phyloP scores from a whole-genome alignment of 2,797 vertebrate species.

The Peromyscus melanophrys region DNA sequence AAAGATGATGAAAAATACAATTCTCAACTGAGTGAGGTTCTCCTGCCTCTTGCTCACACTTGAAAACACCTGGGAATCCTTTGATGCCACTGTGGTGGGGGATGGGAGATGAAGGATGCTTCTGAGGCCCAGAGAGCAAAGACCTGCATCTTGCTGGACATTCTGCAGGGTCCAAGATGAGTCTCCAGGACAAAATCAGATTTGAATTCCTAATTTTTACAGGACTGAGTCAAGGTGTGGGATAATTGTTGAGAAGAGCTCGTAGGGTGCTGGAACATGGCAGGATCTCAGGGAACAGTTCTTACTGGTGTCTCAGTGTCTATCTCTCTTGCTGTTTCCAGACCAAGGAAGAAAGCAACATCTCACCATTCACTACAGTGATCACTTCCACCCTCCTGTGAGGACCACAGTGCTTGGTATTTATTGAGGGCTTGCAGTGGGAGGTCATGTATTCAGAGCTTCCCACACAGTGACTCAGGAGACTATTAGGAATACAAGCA shows the following conservation, averaged over 20 bases:
- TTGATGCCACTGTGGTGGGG: background rate
- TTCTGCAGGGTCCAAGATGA: background rate
- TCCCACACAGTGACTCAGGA: background rate
- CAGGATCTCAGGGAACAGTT: background rate
- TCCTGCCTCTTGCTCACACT: background rate
- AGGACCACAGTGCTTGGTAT: no score
- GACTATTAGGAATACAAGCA: background rate
- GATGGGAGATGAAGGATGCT: background rate
- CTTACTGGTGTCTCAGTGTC: no score
- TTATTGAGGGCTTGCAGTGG: fast-evolving
- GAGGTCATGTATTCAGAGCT: background rate
- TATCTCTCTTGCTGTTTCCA: no score
- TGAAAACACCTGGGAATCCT: background rate
- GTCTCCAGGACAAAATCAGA: no score
- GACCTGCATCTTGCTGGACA: background rate
- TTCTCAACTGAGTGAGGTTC: background rate
- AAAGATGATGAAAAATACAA: background rate
- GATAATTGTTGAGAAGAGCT: background rate
- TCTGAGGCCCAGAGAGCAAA: background rate
- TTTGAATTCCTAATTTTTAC: background rate
- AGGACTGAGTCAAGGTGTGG: background rate
- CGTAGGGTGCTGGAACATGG: fast-evolving
- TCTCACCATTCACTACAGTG: fast-evolving
- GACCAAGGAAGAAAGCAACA: background rate
- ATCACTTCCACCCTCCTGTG: background rate